Percentiles rank a stretch among this genome's conserved stretches.
Evolutionary conservation across 2,797 vertebrate genomes (phyloP).

Genomic region (Acipenser transmontanus): DNA sequence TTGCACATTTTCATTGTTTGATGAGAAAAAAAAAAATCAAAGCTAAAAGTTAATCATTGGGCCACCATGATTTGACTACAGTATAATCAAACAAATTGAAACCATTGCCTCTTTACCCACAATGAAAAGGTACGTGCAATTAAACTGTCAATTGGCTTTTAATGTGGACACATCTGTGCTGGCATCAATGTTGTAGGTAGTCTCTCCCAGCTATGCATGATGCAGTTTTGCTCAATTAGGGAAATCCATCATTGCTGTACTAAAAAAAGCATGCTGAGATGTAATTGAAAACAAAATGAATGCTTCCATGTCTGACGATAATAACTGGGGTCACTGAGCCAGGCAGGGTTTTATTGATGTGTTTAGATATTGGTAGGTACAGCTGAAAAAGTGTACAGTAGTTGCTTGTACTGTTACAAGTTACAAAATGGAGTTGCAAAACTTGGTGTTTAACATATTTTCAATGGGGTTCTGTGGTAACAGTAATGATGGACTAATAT

Average conservation of each 20-base stretch:
- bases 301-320: slow-evolving; percentile 56
- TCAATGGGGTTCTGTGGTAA: not conserved
- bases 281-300: slow-evolving; percentile 59
- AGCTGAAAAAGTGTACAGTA: not conserved
- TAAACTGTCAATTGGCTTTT: slow-evolving; percentile 53
- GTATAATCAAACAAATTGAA: slow-evolving; percentile 39
- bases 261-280: slow-evolving; percentile 48
- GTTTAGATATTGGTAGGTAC: slow-evolving; percentile 1
- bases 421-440: not conserved
- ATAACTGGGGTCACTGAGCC: slow-evolving; percentile 44
- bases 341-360: not conserved
- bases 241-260: slow-evolving; percentile 59
- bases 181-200: slow-evolving; percentile 50
- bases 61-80: slow-evolving; percentile 42
- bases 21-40: slow-evolving; percentile 1
- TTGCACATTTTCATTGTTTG: slow-evolving; percentile 34
- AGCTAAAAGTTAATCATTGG: not conserved
- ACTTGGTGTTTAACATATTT: not conserved
- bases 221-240: slow-evolving; percentile 18
- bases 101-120: slow-evolving; percentile 36
- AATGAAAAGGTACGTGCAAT: slow-evolving; percentile 53
- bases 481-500: not conserved
- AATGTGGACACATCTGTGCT: slow-evolving; percentile 44
- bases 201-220: slow-evolving; percentile 19
- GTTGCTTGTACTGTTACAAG: not conserved